Percentiles rank a stretch among this genome's conserved stretches.
Conservation (phyloP, 2,888 invertebrate genomes). For the Harpalus rufipes region DNA sequence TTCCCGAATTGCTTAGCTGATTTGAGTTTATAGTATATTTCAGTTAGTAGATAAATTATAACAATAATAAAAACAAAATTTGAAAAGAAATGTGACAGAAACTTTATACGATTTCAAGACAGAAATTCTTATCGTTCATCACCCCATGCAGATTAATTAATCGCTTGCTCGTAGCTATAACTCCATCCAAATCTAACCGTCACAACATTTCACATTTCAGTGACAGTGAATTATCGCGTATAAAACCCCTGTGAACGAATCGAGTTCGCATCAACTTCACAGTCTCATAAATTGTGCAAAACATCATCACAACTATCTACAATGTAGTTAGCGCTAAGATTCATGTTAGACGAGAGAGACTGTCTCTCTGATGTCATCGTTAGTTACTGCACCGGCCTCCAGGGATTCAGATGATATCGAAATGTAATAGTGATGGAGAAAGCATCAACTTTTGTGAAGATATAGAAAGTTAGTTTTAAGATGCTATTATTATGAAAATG, state of each 20-base stretch:
- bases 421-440: not conserved
- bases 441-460: not conserved
- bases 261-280: slow-evolving; percentile 48
- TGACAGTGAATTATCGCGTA: slow-evolving; percentile 40
- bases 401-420: not conserved
- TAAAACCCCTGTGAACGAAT: slow-evolving; percentile 36
- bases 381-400: slow-evolving; percentile 26
- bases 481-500: not conserved
- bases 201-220: slow-evolving; percentile 47
- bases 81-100: too few species aligned
- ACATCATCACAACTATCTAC: slow-evolving; percentile 52
- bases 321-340: slow-evolving; percentile 49
- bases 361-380: slow-evolving; percentile 17
- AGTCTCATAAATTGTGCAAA: slow-evolving; percentile 42
- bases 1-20: too few species aligned
- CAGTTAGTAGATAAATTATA: too few species aligned
- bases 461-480: not conserved
- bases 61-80: too few species aligned
- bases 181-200: slow-evolving; percentile 33
- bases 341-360: slow-evolving; percentile 9
- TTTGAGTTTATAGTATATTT: too few species aligned
- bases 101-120: too few species aligned
- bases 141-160: slow-evolving; percentile 23
- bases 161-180: slow-evolving; percentile 15
- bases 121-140: slow-evolving; percentile 14